Evolutionary conservation across 2,888 invertebrate genomes (phyloP).

Genomic region (Meteorus colon): DNA sequence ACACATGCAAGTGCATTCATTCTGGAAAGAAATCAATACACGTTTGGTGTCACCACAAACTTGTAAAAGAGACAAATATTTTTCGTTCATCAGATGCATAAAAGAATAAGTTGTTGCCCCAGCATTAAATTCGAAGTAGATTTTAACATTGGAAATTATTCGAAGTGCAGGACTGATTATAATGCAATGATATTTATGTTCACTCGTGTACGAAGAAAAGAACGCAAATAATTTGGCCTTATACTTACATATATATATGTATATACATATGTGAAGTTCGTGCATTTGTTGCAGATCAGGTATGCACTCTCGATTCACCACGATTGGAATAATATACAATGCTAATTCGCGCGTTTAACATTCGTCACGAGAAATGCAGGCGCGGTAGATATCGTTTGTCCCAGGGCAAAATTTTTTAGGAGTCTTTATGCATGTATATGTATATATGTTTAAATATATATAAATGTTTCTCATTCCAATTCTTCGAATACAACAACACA

Average conservation of each 20-base stretch:
- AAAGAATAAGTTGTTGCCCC: not conserved
- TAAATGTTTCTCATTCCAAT: slow-evolving; percentile 18
- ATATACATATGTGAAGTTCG: slow-evolving; percentile 47
- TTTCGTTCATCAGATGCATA: not conserved
- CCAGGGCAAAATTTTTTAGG: slow-evolving; percentile 28
- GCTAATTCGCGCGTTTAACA: slow-evolving; percentile 56
- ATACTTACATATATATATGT: not conserved
- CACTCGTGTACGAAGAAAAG: slow-evolving; percentile 17
- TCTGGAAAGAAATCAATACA: too few species aligned
- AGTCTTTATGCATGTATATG: slow-evolving; percentile 1
- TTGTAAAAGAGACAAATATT: not conserved
- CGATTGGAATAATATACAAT: slow-evolving; percentile 51
- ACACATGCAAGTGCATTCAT: too few species aligned
- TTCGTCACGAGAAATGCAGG: slow-evolving; percentile 54
- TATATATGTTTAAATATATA: not conserved
- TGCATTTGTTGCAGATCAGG: slow-evolving; percentile 50
- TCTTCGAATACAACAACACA: not conserved
- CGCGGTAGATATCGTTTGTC: slow-evolving; percentile 40
- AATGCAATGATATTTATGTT: slow-evolving; percentile 6
- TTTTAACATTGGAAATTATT: slow-evolving; percentile 34
- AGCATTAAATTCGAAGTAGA: not conserved
- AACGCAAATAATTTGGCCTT: slow-evolving; percentile 14
- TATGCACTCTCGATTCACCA: slow-evolving; percentile 49
- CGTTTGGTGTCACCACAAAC: not conserved
- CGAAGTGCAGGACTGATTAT: slow-evolving; percentile 25